phyloP scores from a whole-genome alignment of 2,888 invertebrate genomes.

The Coecobrya sp. region DNA sequence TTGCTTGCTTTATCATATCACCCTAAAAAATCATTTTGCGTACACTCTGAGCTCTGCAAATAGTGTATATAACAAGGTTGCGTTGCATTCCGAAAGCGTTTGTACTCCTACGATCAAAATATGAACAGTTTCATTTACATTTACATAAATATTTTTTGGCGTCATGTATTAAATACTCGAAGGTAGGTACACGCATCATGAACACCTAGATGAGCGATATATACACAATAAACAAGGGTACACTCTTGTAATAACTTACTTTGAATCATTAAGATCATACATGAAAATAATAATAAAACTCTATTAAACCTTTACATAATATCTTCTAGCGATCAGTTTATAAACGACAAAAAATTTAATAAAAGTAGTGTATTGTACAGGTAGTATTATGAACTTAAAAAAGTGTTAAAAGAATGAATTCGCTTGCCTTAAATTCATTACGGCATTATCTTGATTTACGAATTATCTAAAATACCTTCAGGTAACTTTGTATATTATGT shows the following conservation, averaged over 20 bases:
- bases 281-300: too few relatives aligned
- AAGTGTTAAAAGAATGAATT: background rate
- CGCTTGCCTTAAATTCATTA: background rate
- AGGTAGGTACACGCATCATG: slow-evolving; percentile 29
- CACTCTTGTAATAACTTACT: too few relatives aligned
- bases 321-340: too few relatives aligned
- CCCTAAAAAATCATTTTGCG: background rate
- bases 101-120: slow-evolving; percentile 73
- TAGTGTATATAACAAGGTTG: slow-evolving; percentile 33
- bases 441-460: background rate
- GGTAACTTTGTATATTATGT: background rate
- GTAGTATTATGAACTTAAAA: too few relatives aligned
- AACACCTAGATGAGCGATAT: slow-evolving; percentile 48
- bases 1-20: background rate
- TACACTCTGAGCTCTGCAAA: background rate
- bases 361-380: too few relatives aligned
- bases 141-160: slow-evolving; percentile 35
- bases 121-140: slow-evolving; percentile 49
- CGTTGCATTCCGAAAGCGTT: slow-evolving; percentile 56
- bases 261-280: too few relatives aligned
- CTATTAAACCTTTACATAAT: too few relatives aligned
- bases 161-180: slow-evolving; percentile 41
- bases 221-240: background rate
- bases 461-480: background rate
- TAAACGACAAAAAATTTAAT: too few relatives aligned